phyloP scores from a whole-genome alignment of 2,113 vertebrate species.

The Cottus gobio region DNA sequence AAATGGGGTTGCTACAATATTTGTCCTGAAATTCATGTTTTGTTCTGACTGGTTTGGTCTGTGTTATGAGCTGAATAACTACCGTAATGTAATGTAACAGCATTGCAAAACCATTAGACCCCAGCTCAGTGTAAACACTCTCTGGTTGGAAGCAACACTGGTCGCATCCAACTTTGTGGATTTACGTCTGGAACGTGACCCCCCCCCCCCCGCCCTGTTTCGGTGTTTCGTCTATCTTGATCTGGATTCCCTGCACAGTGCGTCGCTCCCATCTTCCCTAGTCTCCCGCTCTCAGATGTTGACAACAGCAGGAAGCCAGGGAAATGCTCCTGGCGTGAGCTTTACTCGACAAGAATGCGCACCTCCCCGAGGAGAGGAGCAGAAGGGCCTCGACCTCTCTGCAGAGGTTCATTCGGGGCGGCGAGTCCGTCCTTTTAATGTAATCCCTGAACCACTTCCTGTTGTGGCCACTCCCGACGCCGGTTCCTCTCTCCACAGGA shows the following conservation, averaged over 20 bases:
- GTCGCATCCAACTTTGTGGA: conserved; percentile 5
- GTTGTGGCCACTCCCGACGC: conserved; percentile 57
- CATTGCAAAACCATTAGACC: neutral
- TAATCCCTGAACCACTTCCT: conserved; percentile 56
- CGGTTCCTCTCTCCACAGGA: conserved; percentile 24
- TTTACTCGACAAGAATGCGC: conserved; percentile 3
- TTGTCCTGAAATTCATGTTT: too few species aligned
- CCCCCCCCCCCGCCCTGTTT: neutral
- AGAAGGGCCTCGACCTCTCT: conserved; percentile 3
- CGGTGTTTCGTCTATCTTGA: conserved; percentile 3
- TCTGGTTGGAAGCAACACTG: neutral
- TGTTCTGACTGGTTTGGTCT: neutral
- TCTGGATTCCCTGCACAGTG: neutral
- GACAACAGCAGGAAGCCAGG: conserved; percentile 7
- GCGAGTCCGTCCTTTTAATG: conserved; percentile 50
- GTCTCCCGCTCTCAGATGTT: conserved; percentile 3
- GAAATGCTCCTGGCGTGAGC: conserved; percentile 14
- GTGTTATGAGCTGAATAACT: neutral
- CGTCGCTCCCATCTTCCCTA: neutral
- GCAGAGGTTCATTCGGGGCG: conserved; percentile 31
- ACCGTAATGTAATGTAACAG: neutral
- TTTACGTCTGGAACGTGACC: neutral
- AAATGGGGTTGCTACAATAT: too few species aligned
- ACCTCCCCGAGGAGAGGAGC: neutral
- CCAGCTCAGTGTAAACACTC: conserved; percentile 8